Conservation (phyloP, 2,113 vertebrate genomes). For the human region DNA sequence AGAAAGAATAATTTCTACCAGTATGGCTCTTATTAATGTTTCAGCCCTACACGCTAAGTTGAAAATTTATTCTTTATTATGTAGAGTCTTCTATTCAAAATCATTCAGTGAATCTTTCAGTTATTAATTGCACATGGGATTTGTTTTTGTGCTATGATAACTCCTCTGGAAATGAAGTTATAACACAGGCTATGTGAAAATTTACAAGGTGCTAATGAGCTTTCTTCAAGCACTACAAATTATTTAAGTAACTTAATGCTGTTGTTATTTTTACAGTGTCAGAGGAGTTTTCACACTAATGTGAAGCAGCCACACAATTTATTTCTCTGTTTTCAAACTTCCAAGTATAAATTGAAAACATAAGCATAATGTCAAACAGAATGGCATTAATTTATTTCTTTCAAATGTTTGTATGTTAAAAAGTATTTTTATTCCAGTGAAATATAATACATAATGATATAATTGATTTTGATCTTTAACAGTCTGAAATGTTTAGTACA, state of each 20-base stretch:
- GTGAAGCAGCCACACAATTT: slow-evolving; percentile 70
- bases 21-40: slow-evolving; percentile 33
- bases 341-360: slow-evolving; percentile 74
- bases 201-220: slow-evolving; percentile 82
- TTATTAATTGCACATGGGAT: slow-evolving; percentile 58
- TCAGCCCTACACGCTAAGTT: background rate
- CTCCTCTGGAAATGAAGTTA: slow-evolving; percentile 77
- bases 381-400: slow-evolving; percentile 72
- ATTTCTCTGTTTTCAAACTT: slow-evolving; percentile 79
- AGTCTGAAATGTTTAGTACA: background rate
- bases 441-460: background rate
- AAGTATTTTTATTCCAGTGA: slow-evolving; percentile 59
- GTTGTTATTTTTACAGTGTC: slow-evolving; percentile 73
- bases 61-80: slow-evolving; percentile 44
- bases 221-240: slow-evolving; percentile 79
- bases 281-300: slow-evolving; percentile 70
- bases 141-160: slow-evolving; percentile 48
- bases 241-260: slow-evolving; percentile 75
- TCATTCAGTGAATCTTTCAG: slow-evolving; percentile 54
- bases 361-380: slow-evolving; percentile 76
- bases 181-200: slow-evolving; percentile 65
- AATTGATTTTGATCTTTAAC: slow-evolving; percentile 2
- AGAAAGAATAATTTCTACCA: background rate
- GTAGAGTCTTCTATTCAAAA: slow-evolving; percentile 64
- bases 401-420: slow-evolving; percentile 62